Conservation (phyloP, 1,140 invertebrate species). For the Aphaenogaster rudis region DNA sequence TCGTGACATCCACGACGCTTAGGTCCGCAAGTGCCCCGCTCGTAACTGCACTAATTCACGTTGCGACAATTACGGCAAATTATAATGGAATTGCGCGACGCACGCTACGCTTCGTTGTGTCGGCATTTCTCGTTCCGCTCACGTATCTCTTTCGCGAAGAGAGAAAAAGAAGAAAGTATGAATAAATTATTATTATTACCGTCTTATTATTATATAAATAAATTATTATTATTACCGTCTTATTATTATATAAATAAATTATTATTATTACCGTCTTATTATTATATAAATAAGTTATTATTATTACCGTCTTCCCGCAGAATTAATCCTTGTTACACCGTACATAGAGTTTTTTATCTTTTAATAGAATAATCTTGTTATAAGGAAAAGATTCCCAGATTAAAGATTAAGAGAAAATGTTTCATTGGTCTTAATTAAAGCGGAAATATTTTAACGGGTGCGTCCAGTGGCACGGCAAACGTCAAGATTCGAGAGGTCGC, state of each 20-base stretch:
- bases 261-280: neutral
- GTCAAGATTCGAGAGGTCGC: constrained; percentile 24
- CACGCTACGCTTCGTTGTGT: no score
- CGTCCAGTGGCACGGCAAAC: neutral
- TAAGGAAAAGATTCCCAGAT: neutral
- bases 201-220: no score
- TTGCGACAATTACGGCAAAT: no score
- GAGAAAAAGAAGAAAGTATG: neutral
- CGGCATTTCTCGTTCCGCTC: no score
- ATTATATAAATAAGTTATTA: constrained; percentile 8
- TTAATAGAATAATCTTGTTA: neutral
- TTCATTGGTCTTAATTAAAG: constrained; percentile 18
- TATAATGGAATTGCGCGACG: no score
- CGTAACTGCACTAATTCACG: no score
- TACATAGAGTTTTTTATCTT: neutral
- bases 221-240: no score
- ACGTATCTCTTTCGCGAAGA: neutral
- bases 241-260: constrained; percentile 2
- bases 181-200: constrained; percentile 11
- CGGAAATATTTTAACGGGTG: constrained; percentile 9
- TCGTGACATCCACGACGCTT: no score
- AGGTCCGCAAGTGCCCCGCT: no score
- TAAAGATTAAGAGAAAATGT: constrained; percentile 18
- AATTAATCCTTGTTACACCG: neutral
- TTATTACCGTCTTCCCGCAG: neutral